Evolutionary conservation across 2,797 vertebrate genomes (phyloP).

Genomic region (Acanthiza pusilla): DNA sequence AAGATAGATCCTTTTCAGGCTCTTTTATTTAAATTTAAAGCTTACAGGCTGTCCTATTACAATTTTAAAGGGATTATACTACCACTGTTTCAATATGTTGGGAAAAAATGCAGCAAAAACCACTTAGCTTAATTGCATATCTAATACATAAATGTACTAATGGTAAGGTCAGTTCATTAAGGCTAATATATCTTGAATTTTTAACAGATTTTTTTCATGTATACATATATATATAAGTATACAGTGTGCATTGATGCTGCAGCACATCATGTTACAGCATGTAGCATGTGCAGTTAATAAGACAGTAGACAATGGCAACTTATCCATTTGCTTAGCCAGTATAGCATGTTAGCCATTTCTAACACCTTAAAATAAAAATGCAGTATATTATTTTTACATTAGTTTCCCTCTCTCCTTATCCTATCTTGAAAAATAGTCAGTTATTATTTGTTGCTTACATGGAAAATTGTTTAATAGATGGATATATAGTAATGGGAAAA

Average conservation of each 20-base stretch:
- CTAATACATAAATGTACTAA: neutral
- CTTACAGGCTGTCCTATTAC: neutral
- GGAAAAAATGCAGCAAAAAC: fast-evolving
- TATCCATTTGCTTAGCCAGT: neutral
- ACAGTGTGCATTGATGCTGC: neutral
- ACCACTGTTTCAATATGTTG: neutral
- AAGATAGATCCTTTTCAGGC: neutral
- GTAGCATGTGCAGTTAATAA: neutral
- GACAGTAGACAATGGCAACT: neutral
- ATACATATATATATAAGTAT: neutral
- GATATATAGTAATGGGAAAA: neutral
- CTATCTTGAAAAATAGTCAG: neutral
- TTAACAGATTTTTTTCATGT: neutral
- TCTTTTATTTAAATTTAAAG: neutral
- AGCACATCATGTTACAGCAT: neutral
- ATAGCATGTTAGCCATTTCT: neutral
- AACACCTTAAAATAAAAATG: neutral
- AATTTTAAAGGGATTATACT: neutral
- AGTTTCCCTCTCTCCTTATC: neutral
- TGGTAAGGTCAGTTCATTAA: neutral
- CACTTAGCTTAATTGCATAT: neutral
- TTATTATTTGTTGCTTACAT: neutral
- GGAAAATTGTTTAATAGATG: neutral
- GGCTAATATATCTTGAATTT: neutral
- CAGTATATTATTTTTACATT: neutral